Evolutionary conservation across 2,797 vertebrate species (phyloP), one percentile per base, ranked within the genome.

Genomic region (Hafferia zeledoni): DNA sequence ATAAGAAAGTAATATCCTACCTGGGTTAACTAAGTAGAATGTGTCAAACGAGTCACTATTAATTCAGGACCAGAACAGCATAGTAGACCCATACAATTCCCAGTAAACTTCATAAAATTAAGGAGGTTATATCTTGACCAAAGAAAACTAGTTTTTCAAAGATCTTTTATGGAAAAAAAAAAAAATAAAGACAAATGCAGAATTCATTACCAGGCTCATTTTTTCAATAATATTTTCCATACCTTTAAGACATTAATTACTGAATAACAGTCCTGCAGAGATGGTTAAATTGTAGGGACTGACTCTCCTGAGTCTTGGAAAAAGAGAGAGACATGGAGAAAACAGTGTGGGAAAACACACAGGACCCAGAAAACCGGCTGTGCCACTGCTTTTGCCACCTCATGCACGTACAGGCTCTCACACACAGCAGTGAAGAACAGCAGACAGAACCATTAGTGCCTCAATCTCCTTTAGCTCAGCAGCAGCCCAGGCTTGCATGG

Each of bases 1-100:
- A 97, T 97, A 97, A 97, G 97, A 96, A 97, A 97, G 95, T 96
- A 97, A 97, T 95, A 96, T 81, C 80, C 89, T 93, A 94, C 94
- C 93, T 76, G 91, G 95, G 94, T 97, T 97, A 97, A 97, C 95
- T 94, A 93, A 97, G 92, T 95, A 95, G 92, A 91, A 86, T 64
- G 61, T 95, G 95, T 95, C 96, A 96, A 96, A 93, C 30, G 77
- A 96, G 95, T 97, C 95, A 95, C 86, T 92, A 80, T 94, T 94
- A 95, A 96, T 94, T 95, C 82, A 67, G 63, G 86, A 71, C 89
- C 89, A 90, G 89, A 67, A 70, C 70, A 33, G 23, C 44, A 43
- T 1, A 33, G 85, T 13, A 87, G 57, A 78, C 69, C 39, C 1
- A 2, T 47, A 37, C 39, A 81, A 91, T 74, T 52, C 69, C 56